A percentile compares a stretch with the other conserved stretches of the same genome.
phyloP scores from a whole-genome alignment of 2,888 invertebrate genomes.

The Heliconius aoede region DNA sequence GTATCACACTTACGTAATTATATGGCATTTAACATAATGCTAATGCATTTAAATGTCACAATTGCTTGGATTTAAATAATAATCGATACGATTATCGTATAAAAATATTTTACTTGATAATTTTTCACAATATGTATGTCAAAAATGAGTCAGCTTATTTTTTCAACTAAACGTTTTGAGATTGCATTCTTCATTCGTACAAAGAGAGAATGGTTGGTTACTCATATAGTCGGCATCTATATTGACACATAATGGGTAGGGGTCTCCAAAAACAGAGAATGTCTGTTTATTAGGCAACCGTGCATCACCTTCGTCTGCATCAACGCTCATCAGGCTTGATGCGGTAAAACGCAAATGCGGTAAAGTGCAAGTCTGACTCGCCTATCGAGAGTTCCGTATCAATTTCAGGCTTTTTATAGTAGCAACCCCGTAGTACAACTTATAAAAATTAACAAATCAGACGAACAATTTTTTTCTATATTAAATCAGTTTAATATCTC shows the following conservation, averaged over 20 bases:
- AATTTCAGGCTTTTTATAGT: no score
- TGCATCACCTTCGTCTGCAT: no score
- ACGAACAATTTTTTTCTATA: no score
- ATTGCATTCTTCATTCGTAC: neutral
- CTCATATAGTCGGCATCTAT: neutral
- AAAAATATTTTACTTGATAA: neutral
- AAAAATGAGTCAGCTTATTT: neutral
- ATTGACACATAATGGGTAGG: neutral
- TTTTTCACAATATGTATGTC: neutral
- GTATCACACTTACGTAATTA: conserved; percentile 5
- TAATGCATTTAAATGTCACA: neutral
- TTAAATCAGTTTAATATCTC: no score
- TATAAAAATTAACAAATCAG: no score
- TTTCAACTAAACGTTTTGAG: neutral
- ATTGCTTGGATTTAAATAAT: neutral
- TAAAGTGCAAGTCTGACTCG: no score
- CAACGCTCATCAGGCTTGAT: no score
- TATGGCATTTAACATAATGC: conserved; percentile 11
- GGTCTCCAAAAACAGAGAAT: no score
- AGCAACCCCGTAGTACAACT: no score
- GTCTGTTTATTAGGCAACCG: no score
- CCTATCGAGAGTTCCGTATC: no score
- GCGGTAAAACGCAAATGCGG: no score
- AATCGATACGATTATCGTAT: neutral
- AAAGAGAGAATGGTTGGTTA: neutral